phyloP scores from a whole-genome alignment of 2,797 vertebrate species.

The Takifugu ocellatus region DNA sequence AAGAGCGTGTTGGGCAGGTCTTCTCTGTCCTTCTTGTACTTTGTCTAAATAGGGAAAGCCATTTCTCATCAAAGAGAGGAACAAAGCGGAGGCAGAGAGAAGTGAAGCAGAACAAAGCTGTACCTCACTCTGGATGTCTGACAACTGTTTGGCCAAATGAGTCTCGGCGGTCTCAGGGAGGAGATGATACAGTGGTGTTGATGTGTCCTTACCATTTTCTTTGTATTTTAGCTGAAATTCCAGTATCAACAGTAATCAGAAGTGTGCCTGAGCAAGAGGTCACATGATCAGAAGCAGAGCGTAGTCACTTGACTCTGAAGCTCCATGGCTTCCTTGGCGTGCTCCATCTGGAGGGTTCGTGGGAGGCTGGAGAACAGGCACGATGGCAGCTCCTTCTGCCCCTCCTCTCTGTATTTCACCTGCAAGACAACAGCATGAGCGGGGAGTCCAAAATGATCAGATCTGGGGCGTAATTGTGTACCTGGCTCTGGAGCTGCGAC shows the following conservation, averaged over 20 bases:
- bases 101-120: neutral
- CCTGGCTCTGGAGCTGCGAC: slow-evolving; percentile 86
- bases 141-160: slow-evolving; percentile 40
- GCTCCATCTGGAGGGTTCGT: slow-evolving; percentile 57
- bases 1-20: slow-evolving; percentile 42
- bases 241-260: neutral
- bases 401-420: slow-evolving; percentile 82
- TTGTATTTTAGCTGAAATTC: slow-evolving; percentile 52
- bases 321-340: slow-evolving; percentile 53
- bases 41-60: slow-evolving; percentile 11
- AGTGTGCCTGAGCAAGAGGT: no score
- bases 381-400: slow-evolving; percentile 44
- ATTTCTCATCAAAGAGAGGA: neutral
- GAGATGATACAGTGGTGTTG: slow-evolving; percentile 79
- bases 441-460: neutral
- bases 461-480: slow-evolving; percentile 35
- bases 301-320: slow-evolving; percentile 80
- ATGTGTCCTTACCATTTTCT: slow-evolving; percentile 64
- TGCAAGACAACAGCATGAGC: slow-evolving; percentile 40
- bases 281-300: neutral
- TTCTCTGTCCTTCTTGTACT: slow-evolving; percentile 60
- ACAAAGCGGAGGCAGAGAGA: slow-evolving; percentile 2
- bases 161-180: slow-evolving; percentile 48
- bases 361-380: slow-evolving; percentile 58
- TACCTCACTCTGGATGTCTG: slow-evolving; percentile 62